Conservation (phyloP, 2,888 invertebrate species). For the Sabatieria punctata region DNA sequence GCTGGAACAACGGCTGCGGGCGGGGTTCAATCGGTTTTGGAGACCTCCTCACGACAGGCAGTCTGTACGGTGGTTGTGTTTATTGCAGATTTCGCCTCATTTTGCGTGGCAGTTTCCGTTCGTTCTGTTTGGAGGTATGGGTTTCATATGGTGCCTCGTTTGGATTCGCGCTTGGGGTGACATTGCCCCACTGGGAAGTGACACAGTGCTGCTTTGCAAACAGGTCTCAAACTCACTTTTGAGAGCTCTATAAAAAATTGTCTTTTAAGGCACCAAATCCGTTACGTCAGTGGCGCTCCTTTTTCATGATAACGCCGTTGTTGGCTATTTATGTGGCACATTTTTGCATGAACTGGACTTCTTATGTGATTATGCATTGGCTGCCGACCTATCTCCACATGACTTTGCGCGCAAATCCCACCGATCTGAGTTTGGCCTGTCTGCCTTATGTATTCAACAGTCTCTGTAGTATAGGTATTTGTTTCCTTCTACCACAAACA, state of each 20-base stretch:
- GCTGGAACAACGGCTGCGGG: too few relatives aligned
- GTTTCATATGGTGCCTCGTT: conserved; percentile 4
- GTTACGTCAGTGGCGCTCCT: conserved; percentile 43
- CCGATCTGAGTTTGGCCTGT: conserved; percentile 53
- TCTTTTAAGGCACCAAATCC: background rate
- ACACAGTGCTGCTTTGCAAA: conserved; percentile 3
- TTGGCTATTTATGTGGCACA: conserved; percentile 58
- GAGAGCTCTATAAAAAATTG: too few relatives aligned
- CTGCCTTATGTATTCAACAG: conserved; percentile 57
- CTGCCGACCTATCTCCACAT: conserved; percentile 52
- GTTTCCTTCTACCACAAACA: background rate
- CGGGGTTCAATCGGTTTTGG: too few relatives aligned
- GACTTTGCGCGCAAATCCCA: conserved; percentile 47
- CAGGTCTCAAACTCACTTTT: too few relatives aligned
- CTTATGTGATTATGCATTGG: conserved; percentile 63
- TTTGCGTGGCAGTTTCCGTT: conserved; percentile 2
- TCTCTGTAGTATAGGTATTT: conserved; percentile 45
- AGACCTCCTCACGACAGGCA: too few relatives aligned
- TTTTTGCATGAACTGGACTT: conserved; percentile 62
- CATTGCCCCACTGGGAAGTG: too few relatives aligned
- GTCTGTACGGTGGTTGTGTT: too few relatives aligned
- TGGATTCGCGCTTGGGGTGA: background rate
- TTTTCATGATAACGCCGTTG: conserved; percentile 49
- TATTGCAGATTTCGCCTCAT: conserved; percentile 1
- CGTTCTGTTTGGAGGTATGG: background rate